Evolutionary conservation across 2,797 vertebrate genomes (phyloP).

Genomic region (Salarias fasciatus): DNA sequence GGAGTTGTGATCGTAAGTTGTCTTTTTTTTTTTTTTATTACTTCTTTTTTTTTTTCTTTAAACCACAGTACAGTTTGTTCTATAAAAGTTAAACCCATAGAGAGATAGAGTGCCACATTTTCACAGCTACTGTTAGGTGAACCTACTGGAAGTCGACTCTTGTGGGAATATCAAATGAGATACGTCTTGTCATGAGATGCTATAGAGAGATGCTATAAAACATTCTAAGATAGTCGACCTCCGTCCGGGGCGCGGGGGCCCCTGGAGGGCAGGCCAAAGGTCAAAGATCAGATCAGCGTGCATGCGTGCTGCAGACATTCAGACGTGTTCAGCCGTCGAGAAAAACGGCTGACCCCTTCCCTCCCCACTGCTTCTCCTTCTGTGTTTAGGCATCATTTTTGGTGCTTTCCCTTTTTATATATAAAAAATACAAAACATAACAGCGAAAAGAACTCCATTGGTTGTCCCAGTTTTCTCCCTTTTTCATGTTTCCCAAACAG

Average conservation of each 20-base stretch:
- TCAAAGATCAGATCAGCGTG: conserved; percentile 81
- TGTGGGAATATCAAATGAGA: conserved; percentile 79
- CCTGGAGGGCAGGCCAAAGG: conserved; percentile 64
- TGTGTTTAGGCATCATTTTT: conserved; percentile 82
- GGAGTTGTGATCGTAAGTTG: conserved; percentile 69
- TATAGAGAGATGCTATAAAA: conserved; percentile 83
- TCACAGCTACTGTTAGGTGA: conserved; percentile 83
- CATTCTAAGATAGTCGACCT: conserved; percentile 78
- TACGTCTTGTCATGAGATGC: conserved; percentile 77
- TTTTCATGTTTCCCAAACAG: conserved; percentile 76
- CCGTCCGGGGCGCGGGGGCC: conserved; percentile 59
- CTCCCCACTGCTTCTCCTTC: conserved; percentile 56
- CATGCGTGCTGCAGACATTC: conserved; percentile 84
- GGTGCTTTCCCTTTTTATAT: conserved; percentile 88
- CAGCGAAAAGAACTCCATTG: conserved; percentile 78
- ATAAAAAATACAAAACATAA: conserved; percentile 95
- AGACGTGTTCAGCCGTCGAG: conserved; percentile 73
- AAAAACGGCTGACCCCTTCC: conserved; percentile 63
- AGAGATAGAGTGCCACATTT: conserved; percentile 80
- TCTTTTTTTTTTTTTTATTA: conserved; percentile 75
- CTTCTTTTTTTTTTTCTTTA: conserved; percentile 58
- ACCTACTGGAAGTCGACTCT: conserved; percentile 76
- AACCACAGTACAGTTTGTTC: conserved; percentile 82
- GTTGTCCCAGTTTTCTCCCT: conserved; percentile 64
- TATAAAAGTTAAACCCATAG: conserved; percentile 83